phyloP scores from a whole-genome alignment of 1,140 invertebrate genomes.

The Pseudachorutes palmiensis region DNA sequence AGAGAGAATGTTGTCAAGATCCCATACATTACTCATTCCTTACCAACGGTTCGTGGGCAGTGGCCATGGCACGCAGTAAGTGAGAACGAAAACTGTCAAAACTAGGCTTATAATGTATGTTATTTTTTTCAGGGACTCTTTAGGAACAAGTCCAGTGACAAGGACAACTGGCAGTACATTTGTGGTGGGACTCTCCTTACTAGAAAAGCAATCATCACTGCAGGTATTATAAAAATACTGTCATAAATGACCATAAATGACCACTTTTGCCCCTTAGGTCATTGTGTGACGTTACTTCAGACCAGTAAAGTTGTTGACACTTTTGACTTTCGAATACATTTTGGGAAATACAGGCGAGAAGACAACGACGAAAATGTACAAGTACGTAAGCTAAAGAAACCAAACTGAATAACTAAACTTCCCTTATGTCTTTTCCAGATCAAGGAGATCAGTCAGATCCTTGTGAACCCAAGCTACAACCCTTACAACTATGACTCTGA shows the following conservation, averaged over 20 bases:
- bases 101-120: not conserved
- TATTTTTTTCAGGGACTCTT: not conserved
- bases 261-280: no score
- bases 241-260: no score
- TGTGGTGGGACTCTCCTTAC: conserved; percentile 27
- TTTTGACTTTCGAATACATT: conserved; percentile 21
- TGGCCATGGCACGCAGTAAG: conserved; percentile 29
- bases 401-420: no score
- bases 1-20: conserved; percentile 15
- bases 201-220: conserved; percentile 23
- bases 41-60: conserved; percentile 16
- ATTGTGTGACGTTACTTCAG: conserved; percentile 27
- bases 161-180: conserved; percentile 13
- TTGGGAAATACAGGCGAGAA: conserved; percentile 28
- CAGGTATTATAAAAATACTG: no score
- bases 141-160: conserved; percentile 16
- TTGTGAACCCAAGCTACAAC: conserved; percentile 29
- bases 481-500: conserved; percentile 35
- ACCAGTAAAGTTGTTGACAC: conserved; percentile 9
- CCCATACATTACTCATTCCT: conserved; percentile 22
- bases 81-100: not conserved
- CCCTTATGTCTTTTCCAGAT: conserved; percentile 12
- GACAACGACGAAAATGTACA: conserved; percentile 32
- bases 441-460: conserved; percentile 18
- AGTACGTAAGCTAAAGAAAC: no score